Conservation (phyloP, 2,797 vertebrate genomes). For the Acanthiza pusilla region DNA sequence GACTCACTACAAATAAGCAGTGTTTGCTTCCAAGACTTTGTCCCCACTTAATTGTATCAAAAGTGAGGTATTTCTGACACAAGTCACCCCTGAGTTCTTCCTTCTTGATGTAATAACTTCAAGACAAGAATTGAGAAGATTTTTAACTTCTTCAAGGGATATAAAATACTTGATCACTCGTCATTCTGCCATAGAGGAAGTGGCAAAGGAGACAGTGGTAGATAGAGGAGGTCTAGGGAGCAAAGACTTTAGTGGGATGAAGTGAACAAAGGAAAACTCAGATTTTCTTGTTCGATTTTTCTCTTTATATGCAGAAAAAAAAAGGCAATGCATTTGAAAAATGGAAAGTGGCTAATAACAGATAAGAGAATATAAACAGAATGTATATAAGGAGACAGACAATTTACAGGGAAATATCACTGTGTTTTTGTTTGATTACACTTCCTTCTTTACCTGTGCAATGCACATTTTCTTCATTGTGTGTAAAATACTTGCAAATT, state of each 20-base stretch:
- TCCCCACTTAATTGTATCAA: too few relatives aligned
- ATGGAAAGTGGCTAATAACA: background rate
- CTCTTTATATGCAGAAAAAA: background rate
- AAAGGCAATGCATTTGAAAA: background rate
- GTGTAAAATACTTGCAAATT: background rate
- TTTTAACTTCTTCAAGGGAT: background rate
- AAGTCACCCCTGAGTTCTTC: background rate
- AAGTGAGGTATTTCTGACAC: too few relatives aligned
- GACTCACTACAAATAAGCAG: too few relatives aligned
- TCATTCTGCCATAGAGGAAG: fast-evolving
- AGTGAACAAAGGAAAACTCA: background rate
- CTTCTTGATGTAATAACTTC: background rate
- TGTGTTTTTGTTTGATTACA: background rate
- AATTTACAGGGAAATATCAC: background rate
- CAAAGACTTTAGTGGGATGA: background rate
- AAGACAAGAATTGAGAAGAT: background rate
- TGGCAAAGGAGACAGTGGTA: background rate
- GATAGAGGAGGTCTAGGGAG: background rate
- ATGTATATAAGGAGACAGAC: background rate
- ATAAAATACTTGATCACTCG: background rate
- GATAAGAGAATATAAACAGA: background rate
- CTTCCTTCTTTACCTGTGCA: background rate
- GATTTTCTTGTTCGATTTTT: background rate
- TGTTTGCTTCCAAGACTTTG: too few relatives aligned
- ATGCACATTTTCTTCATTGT: background rate